Conservation (phyloP, 2,797 vertebrate species). For the Sarcophilus harrisii region DNA sequence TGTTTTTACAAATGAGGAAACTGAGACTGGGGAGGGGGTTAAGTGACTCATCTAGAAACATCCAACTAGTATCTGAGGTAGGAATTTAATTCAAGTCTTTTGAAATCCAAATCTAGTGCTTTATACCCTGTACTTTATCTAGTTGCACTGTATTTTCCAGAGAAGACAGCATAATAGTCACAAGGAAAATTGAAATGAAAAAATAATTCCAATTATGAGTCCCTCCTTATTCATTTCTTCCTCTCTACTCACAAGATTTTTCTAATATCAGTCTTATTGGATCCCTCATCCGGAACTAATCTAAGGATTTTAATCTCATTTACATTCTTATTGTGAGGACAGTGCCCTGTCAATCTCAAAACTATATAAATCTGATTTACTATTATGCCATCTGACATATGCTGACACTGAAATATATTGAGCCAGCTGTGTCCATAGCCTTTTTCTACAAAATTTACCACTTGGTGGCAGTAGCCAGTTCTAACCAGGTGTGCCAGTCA, state of each 20-base stretch:
- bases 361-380: not conserved
- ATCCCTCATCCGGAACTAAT: not conserved
- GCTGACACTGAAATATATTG: not conserved
- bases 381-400: not conserved
- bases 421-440: rapidly evolving
- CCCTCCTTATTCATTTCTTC: not conserved
- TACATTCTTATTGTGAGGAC: not conserved
- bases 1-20: not conserved
- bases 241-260: conserved; percentile 6
- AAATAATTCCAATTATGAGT: not conserved
- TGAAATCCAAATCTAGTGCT: not conserved
- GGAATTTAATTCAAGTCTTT: not conserved
- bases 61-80: not conserved
- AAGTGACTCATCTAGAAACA: not conserved
- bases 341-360: not conserved
- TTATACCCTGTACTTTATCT: not conserved
- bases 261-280: not conserved
- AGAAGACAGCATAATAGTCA: not conserved
- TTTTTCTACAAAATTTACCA: conserved; percentile 26
- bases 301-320: not conserved
- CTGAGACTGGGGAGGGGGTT: not conserved
- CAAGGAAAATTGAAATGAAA: conserved; percentile 4
- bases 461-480: conserved; percentile 65
- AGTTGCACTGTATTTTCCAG: not conserved
- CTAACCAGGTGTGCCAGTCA: not conserved